A percentile compares a stretch with the other conserved stretches of the same genome.
phyloP scores from a whole-genome alignment of 2,888 invertebrate species.

The Drosophila vallismaia region DNA sequence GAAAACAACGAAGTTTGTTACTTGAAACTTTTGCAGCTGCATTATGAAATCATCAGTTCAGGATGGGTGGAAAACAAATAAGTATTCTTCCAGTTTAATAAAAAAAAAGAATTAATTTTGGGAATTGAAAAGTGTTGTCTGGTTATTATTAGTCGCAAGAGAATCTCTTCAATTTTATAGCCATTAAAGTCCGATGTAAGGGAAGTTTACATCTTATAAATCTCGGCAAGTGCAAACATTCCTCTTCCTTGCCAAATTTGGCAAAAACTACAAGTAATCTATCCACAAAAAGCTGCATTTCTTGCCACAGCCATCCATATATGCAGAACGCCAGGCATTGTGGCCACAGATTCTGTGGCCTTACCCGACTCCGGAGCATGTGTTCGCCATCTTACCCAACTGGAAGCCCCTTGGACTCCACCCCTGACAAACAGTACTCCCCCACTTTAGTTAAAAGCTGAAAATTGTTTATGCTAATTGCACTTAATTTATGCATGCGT shows the following conservation, averaged over 20 bases:
- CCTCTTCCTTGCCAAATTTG: conserved; percentile 26
- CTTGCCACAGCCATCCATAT: conserved; percentile 29
- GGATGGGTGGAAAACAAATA: neutral
- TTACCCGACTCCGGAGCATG: conserved; percentile 37
- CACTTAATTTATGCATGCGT: conserved; percentile 77
- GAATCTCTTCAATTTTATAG: neutral
- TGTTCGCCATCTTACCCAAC: conserved; percentile 19
- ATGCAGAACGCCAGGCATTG: conserved; percentile 29
- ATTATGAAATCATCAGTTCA: conserved; percentile 57
- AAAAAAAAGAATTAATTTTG: neutral
- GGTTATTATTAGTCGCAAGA: neutral
- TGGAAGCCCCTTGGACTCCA: neutral
- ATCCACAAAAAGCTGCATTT: conserved; percentile 39
- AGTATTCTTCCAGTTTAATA: neutral
- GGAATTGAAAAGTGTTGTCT: neutral
- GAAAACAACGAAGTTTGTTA: conserved; percentile 29
- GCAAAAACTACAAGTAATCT: conserved; percentile 34
- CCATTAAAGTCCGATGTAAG: neutral
- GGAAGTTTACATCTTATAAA: neutral
- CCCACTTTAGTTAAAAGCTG: conserved; percentile 58
- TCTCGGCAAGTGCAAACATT: neutral
- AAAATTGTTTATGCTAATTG: conserved; percentile 80
- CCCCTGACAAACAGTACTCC: conserved; percentile 8
- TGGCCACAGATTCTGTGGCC: conserved; percentile 37
- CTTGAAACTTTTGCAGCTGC: conserved; percentile 69